A percentile compares a stretch with the other conserved stretches of the same genome.
phyloP scores from a whole-genome alignment of 2,797 vertebrate genomes.

The Microctenopoma lineatum region DNA sequence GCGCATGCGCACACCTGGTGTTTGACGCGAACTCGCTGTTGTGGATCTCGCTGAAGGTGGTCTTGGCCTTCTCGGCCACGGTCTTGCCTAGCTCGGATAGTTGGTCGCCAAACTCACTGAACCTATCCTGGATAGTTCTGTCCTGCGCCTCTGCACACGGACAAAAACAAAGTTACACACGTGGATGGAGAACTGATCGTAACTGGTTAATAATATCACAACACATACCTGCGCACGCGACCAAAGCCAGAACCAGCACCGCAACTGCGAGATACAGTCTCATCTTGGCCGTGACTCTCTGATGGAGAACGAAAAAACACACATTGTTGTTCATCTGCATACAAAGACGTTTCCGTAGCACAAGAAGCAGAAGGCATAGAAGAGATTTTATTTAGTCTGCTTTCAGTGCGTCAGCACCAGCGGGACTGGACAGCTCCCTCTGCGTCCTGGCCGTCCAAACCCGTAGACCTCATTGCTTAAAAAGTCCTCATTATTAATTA shows the following conservation, averaged over 20 bases:
- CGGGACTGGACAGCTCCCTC: slow-evolving; percentile 37
- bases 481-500: not conserved
- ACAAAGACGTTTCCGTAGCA: not conserved
- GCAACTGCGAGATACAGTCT: slow-evolving; percentile 80
- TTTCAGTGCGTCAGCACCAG: slow-evolving; percentile 41
- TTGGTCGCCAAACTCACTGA: slow-evolving; percentile 22
- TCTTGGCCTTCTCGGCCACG: slow-evolving; percentile 53
- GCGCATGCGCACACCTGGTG: slow-evolving; percentile 59
- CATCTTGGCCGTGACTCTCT: slow-evolving; percentile 71
- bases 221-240: slow-evolving; percentile 79
- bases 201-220: not conserved
- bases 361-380: not conserved
- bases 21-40: slow-evolving; percentile 50
- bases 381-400: not conserved
- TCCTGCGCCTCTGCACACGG: slow-evolving; percentile 74
- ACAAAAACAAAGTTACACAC: not conserved
- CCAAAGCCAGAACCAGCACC: slow-evolving; percentile 81
- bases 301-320: slow-evolving; percentile 6
- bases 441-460: not conserved
- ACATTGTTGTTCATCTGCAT: not conserved
- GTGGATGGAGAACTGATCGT: not conserved
- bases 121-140: not conserved
- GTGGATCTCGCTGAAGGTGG: rapidly evolving
- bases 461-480: not conserved
- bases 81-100: slow-evolving; percentile 30